Percentiles rank a stretch among this genome's conserved stretches.
Conservation (phyloP, 2,797 vertebrate species). For the Synanceia verrucosa region DNA sequence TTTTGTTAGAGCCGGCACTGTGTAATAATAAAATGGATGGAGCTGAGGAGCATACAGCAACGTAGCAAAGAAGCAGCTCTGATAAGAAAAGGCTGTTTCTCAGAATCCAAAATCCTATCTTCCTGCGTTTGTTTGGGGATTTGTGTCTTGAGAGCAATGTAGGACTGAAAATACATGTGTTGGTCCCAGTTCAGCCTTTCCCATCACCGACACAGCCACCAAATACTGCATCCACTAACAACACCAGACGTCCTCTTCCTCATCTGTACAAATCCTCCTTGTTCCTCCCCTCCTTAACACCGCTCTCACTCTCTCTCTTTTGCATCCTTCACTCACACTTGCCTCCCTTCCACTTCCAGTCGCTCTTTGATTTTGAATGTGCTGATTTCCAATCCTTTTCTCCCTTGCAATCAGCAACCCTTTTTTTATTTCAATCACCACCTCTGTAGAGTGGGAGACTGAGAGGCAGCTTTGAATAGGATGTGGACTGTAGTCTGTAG, state of each 20-base stretch:
- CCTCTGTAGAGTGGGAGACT: slow-evolving; percentile 47
- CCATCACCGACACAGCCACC: slow-evolving; percentile 4
- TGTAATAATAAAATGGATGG: not conserved
- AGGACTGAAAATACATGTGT: not conserved
- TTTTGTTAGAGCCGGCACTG: not conserved
- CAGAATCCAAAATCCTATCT: not conserved
- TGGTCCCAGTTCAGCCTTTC: not conserved
- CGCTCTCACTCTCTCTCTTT: slow-evolving; percentile 1
- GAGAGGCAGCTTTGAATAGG: slow-evolving; percentile 38
- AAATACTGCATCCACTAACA: slow-evolving; percentile 13
- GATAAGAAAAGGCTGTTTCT: not conserved
- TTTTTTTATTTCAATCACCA: slow-evolving; percentile 67
- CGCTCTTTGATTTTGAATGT: slow-evolving; percentile 68
- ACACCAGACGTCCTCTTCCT: slow-evolving; percentile 7
- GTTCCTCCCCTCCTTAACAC: slow-evolving; percentile 8
- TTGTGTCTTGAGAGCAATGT: slow-evolving; percentile 6
- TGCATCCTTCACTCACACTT: slow-evolving; percentile 31
- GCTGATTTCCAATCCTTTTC: slow-evolving; percentile 67
- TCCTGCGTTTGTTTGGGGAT: slow-evolving; percentile 1
- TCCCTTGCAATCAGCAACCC: slow-evolving; percentile 66
- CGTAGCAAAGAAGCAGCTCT: not conserved
- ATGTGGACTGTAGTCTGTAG: slow-evolving; percentile 27
- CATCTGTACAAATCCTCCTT: not conserved
- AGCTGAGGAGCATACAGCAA: not conserved
- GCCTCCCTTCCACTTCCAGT: slow-evolving; percentile 19